Base-by-base conservation (phyloP, 2,888 invertebrate genomes). In the Uropetala carovei region DNA sequence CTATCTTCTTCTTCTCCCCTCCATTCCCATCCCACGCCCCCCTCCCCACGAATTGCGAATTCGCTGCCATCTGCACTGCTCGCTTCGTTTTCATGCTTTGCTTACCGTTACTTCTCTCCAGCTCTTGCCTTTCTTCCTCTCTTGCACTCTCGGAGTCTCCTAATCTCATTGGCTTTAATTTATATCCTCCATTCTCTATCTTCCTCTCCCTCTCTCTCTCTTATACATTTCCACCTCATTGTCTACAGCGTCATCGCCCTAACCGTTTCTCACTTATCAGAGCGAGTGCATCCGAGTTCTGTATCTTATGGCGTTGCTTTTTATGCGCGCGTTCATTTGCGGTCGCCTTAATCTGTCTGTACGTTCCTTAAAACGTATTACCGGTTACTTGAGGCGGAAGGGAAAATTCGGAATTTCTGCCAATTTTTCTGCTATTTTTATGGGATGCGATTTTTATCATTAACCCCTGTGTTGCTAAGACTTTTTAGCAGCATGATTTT, bases 31-130 rank as follows among this genome's bases (percentile, higher is more conserved):
- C 60, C 11, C 13, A 4, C 5, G n/a, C 83, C 18, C 43, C 43
- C 43, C 14, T 43, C n/a, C 83, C 56, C 83, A 27, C 30, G 59
- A 64, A 68, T 30, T 30, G 89, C 5, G 60, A 59, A 22, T 43
- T n/a, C 86, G 16, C 86, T 86, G 86, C 86, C 86, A 86, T 86
- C 86, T 86, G 86, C 86, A 86, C 60, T 27, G n/a, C 43, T 30
- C 86, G 30, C 86, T 16, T 86, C 86, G 86, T 86, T 86, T 86
- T 59, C 86, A 86, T 86, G 86, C 86, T 27, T 60, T 86, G 30
- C 60, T 43, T 64, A 8, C 86, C 83, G 16, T 13, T 7, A 11
- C 18, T 13, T 85, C 27, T 16, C 86, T 9, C 11, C 60, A 13
- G 1, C 60, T 60, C 59, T 27, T 89, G 14, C 60, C 14, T 16